Conservation (phyloP, 2,797 vertebrate genomes). For the Melopsittacus undulatus region DNA sequence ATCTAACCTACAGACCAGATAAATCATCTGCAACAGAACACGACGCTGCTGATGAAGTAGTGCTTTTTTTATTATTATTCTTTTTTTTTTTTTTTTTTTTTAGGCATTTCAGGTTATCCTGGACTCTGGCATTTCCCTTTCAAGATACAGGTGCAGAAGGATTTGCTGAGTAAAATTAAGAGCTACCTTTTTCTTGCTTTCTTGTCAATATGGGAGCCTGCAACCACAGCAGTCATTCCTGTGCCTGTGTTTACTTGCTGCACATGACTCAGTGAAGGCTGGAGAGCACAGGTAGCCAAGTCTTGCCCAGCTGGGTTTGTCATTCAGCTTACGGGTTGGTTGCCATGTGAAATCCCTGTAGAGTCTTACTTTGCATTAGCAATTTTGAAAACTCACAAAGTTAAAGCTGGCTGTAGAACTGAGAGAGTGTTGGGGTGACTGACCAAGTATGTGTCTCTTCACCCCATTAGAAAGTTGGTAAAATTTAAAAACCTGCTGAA, state of each 20-base stretch:
- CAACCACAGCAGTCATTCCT: rapidly evolving
- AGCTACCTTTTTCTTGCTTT: neutral
- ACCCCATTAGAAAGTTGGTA: neutral
- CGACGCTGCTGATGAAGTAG: neutral
- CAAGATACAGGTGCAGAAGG: neutral
- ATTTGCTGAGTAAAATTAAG: neutral
- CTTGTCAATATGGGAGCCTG: neutral
- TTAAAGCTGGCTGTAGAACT: neutral
- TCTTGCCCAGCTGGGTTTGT: neutral
- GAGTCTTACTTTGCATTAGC: neutral
- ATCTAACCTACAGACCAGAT: neutral
- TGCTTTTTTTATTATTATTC: neutral
- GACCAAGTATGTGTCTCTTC: neutral
- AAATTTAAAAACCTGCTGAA: neutral
- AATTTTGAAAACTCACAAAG: neutral
- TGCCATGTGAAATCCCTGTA: neutral
- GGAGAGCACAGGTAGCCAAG: neutral
- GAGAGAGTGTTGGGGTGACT: neutral
- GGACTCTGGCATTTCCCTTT: neutral
- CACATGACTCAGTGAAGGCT: neutral
- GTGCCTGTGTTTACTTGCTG: neutral
- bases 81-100: neutral
- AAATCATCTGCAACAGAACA: neutral
- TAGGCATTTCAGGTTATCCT: rapidly evolving
- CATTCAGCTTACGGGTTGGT: neutral